These are phyloP conservation scores for Calephelis nemesis DNA, from an alignment of 1,140 invertebrate genomes.

Conservation along the genomic window DNA sequence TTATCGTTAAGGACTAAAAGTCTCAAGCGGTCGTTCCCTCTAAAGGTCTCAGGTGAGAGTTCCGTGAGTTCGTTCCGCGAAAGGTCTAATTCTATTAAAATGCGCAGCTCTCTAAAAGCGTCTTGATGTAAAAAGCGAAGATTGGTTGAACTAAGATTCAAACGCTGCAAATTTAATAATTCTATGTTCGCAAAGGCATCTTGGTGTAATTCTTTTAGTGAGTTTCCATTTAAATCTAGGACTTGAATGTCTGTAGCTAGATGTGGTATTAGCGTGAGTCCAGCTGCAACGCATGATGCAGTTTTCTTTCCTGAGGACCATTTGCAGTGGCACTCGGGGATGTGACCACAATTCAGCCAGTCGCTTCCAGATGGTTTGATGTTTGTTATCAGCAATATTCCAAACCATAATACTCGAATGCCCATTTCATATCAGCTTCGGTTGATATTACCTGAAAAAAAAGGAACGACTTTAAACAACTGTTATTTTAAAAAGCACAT, in stretches of 20 bases:
- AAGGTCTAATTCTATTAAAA: constrained; percentile 92
- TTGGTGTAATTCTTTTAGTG: constrained; percentile 84
- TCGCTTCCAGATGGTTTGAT: constrained; percentile 76
- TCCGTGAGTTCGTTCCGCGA: constrained; percentile 86
- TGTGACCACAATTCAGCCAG: constrained; percentile 87
- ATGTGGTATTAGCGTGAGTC: constrained; percentile 85
- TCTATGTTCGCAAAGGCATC: constrained; percentile 89
- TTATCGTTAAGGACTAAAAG: constrained; percentile 87
- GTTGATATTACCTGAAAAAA: constrained; percentile 57
- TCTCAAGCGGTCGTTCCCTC: constrained; percentile 85
- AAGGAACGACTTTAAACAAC: constrained; percentile 20
- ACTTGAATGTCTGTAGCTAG: constrained; percentile 92
- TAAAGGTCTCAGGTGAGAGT: constrained; percentile 86
- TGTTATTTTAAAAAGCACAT: neutral
- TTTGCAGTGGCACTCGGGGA: constrained; percentile 88
- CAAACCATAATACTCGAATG: constrained; percentile 51
- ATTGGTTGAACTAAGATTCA: constrained; percentile 87
- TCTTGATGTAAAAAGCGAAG: constrained; percentile 87
- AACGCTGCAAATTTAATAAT: constrained; percentile 89
- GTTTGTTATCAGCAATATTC: constrained; percentile 51
- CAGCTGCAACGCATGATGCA: constrained; percentile 87
- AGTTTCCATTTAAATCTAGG: constrained; percentile 89
- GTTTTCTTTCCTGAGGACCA: constrained; percentile 94
- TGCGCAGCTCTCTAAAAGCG: constrained; percentile 91
- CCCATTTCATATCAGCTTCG: constrained; percentile 66